Evolutionary conservation across 2,797 vertebrate species (phyloP).

Genomic region (Siniperca undulata): DNA sequence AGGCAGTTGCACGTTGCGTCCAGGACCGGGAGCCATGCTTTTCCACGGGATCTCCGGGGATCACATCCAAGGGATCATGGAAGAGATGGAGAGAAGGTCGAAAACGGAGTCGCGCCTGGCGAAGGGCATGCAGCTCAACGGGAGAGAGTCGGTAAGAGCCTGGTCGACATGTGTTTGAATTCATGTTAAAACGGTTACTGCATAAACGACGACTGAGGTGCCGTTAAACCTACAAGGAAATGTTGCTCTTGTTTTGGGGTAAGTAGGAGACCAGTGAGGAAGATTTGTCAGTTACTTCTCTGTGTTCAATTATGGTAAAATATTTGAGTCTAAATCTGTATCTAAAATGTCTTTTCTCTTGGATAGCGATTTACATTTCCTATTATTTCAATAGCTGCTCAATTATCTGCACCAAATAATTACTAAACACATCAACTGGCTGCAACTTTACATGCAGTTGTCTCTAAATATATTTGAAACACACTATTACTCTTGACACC

Average conservation of each 20-base stretch:
- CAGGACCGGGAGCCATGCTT: conserved; percentile 99
- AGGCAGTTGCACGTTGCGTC: conserved; percentile 96
- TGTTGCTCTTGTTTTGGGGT: neutral
- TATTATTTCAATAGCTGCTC: neutral
- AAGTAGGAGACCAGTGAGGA: conserved; percentile 1
- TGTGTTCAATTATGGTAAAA: neutral
- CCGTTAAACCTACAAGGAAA: neutral
- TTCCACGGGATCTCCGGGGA: conserved; percentile 99
- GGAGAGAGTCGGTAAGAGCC: conserved; percentile 94
- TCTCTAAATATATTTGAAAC: neutral
- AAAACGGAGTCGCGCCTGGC: conserved; percentile 95
- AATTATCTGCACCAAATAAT: neutral
- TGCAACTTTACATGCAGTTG: neutral
- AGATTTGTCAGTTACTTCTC: neutral
- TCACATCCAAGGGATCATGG: conserved; percentile 99
- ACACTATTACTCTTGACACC: too few species aligned
- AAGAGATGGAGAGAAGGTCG: conserved; percentile 99
- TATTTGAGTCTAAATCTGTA: neutral
- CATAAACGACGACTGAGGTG: neutral
- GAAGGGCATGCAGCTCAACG: conserved; percentile 96
- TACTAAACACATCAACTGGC: neutral
- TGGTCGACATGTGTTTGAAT: neutral
- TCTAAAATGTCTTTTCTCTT: neutral
- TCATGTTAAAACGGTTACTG: neutral
- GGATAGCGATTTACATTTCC: neutral